Evolutionary conservation across 2,797 vertebrate species (phyloP).

Genomic region (Anas georgica): DNA sequence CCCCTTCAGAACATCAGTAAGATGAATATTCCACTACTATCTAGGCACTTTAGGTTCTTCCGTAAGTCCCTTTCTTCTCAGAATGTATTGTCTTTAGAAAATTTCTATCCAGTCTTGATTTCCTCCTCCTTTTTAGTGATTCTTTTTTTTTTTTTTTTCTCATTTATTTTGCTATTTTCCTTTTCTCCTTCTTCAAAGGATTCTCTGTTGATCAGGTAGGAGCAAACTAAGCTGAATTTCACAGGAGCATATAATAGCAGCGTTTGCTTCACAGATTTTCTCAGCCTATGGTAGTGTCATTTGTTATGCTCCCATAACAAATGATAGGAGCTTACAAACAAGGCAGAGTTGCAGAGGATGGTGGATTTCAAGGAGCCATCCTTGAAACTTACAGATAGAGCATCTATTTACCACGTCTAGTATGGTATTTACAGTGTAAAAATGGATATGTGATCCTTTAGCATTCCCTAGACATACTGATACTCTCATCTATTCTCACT

Average conservation of each 20-base stretch:
- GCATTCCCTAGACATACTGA: background rate
- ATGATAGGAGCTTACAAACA: background rate
- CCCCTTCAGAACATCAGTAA: background rate
- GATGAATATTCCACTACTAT: background rate
- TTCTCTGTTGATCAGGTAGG: background rate
- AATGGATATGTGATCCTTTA: background rate
- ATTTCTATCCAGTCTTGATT: background rate
- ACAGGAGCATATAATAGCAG: background rate
- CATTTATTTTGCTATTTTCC: background rate
- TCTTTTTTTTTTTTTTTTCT: background rate
- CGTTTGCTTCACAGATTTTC: background rate
- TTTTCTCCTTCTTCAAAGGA: background rate
- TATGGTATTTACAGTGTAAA: background rate
- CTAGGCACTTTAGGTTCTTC: background rate
- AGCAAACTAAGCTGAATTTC: background rate
- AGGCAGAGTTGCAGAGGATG: background rate
- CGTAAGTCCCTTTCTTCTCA: background rate
- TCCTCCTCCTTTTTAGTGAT: background rate
- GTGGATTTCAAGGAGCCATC: background rate
- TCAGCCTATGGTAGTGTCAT: background rate
- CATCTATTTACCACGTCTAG: background rate
- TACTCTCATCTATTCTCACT: background rate
- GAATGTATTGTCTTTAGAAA: background rate
- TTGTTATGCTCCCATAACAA: background rate
- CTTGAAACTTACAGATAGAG: background rate